phyloP scores from a whole-genome alignment of 2,113 vertebrate genomes.

The Perccottus glenii region DNA sequence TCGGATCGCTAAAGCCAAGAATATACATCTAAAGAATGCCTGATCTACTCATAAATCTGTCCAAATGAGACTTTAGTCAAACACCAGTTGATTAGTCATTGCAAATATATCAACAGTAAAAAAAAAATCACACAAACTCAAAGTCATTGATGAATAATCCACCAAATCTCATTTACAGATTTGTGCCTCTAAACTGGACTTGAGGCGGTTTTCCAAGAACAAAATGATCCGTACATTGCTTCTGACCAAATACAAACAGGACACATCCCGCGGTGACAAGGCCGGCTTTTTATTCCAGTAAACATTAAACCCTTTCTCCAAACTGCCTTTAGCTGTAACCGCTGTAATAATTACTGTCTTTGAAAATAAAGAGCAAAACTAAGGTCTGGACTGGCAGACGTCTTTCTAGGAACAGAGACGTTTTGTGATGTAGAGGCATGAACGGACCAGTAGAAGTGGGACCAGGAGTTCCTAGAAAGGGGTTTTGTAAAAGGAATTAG shows the following conservation, averaged over 20 bases:
- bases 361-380: not conserved
- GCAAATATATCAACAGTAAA: too few species aligned
- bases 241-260: not conserved
- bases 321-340: slow-evolving; percentile 1
- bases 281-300: not conserved
- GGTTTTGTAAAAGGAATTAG: too few species aligned
- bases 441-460: not conserved
- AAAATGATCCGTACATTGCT: not conserved
- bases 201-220: not conserved
- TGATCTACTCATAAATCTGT: too few species aligned
- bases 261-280: not conserved
- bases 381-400: not conserved
- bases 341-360: not conserved
- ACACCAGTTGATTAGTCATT: too few species aligned
- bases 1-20: too few species aligned
- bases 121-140: too few species aligned
- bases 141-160: too few species aligned
- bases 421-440: too few species aligned
- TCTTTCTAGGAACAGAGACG: not conserved
- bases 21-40: too few species aligned
- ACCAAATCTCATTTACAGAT: too few species aligned
- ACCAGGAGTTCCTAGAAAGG: not conserved
- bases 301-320: not conserved
- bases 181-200: not conserved
- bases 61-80: too few species aligned